These are phyloP conservation scores for Carlito syrichta DNA, from an alignment of 2,113 vertebrate species.

Conservation along the genomic window DNA sequence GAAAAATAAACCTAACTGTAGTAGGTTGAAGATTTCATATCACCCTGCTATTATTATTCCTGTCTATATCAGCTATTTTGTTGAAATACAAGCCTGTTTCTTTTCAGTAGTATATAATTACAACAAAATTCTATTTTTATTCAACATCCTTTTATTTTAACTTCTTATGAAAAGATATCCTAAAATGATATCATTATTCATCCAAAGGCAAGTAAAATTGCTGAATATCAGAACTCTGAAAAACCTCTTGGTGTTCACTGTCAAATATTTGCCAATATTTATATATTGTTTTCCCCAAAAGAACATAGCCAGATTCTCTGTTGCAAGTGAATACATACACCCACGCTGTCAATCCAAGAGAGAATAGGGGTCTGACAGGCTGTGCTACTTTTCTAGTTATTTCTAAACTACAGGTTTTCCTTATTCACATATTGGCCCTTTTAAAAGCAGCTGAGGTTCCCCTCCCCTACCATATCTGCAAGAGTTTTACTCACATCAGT, in stretches of 20 bases:
- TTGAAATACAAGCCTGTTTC: background rate
- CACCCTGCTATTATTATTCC: background rate
- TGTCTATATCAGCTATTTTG: background rate
- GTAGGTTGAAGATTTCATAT: background rate
- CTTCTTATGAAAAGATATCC: background rate
- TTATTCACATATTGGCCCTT: background rate
- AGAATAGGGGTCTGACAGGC: background rate
- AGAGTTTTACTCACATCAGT: background rate
- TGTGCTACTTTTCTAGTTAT: background rate
- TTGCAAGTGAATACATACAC: background rate
- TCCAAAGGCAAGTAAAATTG: background rate
- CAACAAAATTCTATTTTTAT: conserved; percentile 6
- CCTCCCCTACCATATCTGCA: background rate
- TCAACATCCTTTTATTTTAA: background rate
- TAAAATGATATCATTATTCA: background rate
- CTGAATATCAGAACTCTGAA: background rate
- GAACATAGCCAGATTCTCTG: background rate
- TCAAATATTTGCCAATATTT: conserved; percentile 17
- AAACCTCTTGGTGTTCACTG: background rate
- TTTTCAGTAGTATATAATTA: background rate
- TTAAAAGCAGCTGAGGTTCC: background rate
- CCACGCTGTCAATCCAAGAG: background rate
- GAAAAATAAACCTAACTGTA: background rate
- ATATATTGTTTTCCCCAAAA: background rate
- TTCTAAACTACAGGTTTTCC: background rate